Evolutionary conservation across 2,797 vertebrate genomes (phyloP).

Genomic region (Tamandua tetradactyla): DNA sequence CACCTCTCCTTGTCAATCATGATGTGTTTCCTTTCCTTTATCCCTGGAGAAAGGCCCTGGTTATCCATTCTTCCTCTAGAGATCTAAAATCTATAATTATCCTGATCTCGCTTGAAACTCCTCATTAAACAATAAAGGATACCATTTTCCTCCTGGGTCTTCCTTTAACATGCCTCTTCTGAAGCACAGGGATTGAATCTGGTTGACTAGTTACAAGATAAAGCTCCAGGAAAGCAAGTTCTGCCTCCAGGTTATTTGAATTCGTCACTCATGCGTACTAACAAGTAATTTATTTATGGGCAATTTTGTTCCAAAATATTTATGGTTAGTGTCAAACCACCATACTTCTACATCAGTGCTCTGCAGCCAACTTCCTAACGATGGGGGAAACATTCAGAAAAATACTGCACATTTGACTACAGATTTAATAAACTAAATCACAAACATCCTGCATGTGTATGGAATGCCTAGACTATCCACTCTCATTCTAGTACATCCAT

Average conservation of each 20-base stretch:
- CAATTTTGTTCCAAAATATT: slow-evolving; percentile 33
- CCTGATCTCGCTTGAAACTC: slow-evolving; percentile 32
- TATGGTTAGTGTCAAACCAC: neutral
- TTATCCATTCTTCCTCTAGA: slow-evolving; percentile 61
- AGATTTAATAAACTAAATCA: neutral
- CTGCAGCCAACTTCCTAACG: neutral
- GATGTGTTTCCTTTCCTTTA: slow-evolving; percentile 50
- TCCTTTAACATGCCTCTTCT: neutral
- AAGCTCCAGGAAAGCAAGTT: slow-evolving; percentile 39
- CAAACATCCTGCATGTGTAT: neutral
- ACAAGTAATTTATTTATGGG: neutral
- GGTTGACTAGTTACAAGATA: neutral
- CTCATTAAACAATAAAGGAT: slow-evolving; percentile 58
- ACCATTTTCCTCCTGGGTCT: neutral
- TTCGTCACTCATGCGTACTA: slow-evolving; percentile 10
- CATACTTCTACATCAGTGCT: neutral
- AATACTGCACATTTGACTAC: neutral
- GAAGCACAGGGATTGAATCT: neutral
- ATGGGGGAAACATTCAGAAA: slow-evolving; percentile 24
- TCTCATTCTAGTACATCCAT: neutral
- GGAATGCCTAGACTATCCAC: neutral
- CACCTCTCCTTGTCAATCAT: slow-evolving; percentile 56
- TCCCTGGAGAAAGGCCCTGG: slow-evolving; percentile 38
- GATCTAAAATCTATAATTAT: slow-evolving; percentile 61
- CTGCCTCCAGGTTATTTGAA: slow-evolving; percentile 23